Evolutionary conservation across 2,113 vertebrate genomes (phyloP).

Genomic region (Neotragus pygmaeus): DNA sequence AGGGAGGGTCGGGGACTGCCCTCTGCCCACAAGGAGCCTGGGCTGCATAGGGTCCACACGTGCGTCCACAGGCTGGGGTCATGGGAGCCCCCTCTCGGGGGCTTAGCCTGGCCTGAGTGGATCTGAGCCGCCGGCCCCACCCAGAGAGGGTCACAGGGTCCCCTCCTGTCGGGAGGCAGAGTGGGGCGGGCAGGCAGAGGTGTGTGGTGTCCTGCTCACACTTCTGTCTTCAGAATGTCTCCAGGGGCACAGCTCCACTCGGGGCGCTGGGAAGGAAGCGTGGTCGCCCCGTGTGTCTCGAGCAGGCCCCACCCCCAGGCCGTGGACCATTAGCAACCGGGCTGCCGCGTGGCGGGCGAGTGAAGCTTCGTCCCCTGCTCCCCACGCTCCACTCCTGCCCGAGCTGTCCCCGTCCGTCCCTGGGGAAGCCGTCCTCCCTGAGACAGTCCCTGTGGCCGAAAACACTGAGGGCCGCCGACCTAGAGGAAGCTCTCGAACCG

Average conservation of each 20-base stretch:
- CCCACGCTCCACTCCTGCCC: not conserved
- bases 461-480: not conserved
- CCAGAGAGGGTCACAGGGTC: no score
- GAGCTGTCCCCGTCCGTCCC: not conserved
- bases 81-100: no score
- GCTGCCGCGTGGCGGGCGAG: fast-evolving
- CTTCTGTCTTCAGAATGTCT: not conserved
- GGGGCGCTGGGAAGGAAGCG: not conserved
- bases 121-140: fast-evolving
- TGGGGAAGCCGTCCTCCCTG: fast-evolving
- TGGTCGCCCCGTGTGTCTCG: not conserved
- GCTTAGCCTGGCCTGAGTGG: not conserved
- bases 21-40: not conserved
- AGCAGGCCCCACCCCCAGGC: not conserved
- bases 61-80: fast-evolving
- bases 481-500: fast-evolving
- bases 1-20: not conserved
- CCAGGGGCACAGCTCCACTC: not conserved
- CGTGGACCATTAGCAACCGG: not conserved
- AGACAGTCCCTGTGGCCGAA: not conserved
- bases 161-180: not conserved
- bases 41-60: not conserved
- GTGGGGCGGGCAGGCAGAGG: not conserved
- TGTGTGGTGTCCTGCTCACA: fast-evolving
- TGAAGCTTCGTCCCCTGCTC: fast-evolving